Evolutionary conservation across 2,888 invertebrate genomes (phyloP).

Genomic region (Conistra vaccinii): DNA sequence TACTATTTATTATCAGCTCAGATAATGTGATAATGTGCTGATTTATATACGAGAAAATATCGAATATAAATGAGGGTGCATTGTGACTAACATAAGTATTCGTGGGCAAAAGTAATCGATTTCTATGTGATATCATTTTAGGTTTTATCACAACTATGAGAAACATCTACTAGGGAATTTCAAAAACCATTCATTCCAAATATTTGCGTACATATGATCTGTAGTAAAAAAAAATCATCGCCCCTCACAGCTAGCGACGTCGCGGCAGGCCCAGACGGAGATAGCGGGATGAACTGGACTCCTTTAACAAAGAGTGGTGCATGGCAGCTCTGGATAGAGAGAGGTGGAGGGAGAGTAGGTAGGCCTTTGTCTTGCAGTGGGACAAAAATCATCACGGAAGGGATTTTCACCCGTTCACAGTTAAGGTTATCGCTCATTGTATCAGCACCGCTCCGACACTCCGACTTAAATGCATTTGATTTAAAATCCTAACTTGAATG

Average conservation of each 20-base stretch:
- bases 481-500: too few relatives aligned
- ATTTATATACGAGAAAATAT: background rate
- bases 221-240: background rate
- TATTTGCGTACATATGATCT: background rate
- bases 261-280: background rate
- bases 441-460: too few relatives aligned
- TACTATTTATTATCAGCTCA: background rate
- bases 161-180: background rate
- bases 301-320: background rate
- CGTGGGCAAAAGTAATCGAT: background rate
- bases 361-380: background rate
- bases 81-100: constrained; percentile 21
- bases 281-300: background rate
- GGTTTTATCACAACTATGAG: background rate
- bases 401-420: background rate
- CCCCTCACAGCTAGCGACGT: background rate
- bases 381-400: background rate
- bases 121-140: background rate
- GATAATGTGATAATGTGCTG: background rate
- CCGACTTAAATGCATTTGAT: too few relatives aligned
- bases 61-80: constrained; percentile 6
- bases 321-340: background rate
- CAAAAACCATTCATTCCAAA: background rate
- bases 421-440: too few relatives aligned
- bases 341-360: background rate